These are phyloP conservation scores for Erpobdella octoculata DNA, from an alignment of 2,888 invertebrate genomes.

Conservation along the genomic window DNA sequence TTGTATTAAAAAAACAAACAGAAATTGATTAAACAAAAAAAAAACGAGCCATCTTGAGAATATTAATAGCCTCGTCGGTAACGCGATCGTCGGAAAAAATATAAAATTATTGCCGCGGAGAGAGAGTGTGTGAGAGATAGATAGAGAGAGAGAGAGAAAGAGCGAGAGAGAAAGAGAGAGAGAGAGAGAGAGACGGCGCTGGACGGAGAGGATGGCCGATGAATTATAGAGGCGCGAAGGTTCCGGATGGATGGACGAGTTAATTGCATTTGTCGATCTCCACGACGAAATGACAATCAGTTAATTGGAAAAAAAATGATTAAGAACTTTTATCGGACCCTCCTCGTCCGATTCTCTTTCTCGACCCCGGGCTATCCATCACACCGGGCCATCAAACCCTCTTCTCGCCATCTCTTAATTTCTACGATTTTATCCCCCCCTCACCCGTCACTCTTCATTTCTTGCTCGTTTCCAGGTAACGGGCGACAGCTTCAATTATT, in stretches of 20 bases:
- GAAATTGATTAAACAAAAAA: not conserved
- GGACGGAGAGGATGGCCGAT: not conserved
- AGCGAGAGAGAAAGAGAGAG: not conserved
- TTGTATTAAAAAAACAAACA: not conserved
- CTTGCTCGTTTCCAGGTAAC: no score
- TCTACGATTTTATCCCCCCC: no score
- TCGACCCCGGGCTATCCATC: not conserved
- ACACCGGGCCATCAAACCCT: no score
- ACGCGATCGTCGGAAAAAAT: no score
- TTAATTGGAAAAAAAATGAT: constrained; percentile 7
- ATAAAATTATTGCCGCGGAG: no score
- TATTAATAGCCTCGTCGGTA: no score
- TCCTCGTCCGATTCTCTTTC: not conserved
- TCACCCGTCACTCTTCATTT: no score
- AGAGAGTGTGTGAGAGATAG: no score
- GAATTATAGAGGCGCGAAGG: not conserved
- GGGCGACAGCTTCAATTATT: no score
- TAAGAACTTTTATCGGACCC: not conserved
- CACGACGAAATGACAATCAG: constrained; percentile 1
- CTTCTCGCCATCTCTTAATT: no score
- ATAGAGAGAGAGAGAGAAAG: not conserved
- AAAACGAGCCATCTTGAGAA: no score
- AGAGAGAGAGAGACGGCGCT: not conserved
- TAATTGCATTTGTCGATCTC: constrained; percentile 5
- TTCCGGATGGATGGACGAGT: not conserved